These are phyloP conservation scores for Nymphalis io DNA, from an alignment of 1,140 invertebrate genomes.

Conservation along the genomic window DNA sequence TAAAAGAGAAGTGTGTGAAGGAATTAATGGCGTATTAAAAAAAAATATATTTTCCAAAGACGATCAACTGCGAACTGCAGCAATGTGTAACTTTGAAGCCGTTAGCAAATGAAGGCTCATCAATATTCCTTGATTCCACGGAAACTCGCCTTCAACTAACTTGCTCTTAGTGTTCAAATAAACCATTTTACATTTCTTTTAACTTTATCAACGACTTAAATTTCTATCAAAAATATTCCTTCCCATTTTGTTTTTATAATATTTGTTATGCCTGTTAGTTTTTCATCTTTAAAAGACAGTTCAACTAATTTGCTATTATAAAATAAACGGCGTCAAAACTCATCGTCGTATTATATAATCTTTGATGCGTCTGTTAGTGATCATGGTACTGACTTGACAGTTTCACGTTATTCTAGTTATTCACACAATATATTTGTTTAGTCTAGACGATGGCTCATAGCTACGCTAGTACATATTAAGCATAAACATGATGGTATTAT, in stretches of 20 bases:
- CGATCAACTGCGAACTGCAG: not conserved
- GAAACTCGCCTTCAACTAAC: not conserved
- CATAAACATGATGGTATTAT: too few species aligned
- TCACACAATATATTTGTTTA: too few species aligned
- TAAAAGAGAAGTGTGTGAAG: too few species aligned
- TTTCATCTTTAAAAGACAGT: not conserved
- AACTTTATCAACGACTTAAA: not conserved
- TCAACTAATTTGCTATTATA: not conserved
- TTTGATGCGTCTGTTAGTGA: too few species aligned
- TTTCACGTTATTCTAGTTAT: too few species aligned
- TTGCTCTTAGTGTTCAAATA: constrained; percentile 7
- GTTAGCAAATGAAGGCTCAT: constrained; percentile 9
- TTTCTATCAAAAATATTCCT: too few species aligned
- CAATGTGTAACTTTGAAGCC: constrained; percentile 10
- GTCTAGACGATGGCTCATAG: too few species aligned
- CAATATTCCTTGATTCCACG: constrained; percentile 2
- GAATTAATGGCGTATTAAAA: too few species aligned
- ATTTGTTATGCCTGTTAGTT: not conserved
- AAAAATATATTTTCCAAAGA: not conserved
- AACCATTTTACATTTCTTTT: constrained; percentile 11
- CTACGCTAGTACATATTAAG: too few species aligned
- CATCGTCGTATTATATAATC: too few species aligned
- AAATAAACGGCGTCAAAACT: not conserved
- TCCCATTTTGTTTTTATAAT: not conserved
- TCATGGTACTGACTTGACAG: too few species aligned